Base-by-base conservation (phyloP, 2,113 vertebrate species). In the Boulengerochromis microlepis region DNA sequence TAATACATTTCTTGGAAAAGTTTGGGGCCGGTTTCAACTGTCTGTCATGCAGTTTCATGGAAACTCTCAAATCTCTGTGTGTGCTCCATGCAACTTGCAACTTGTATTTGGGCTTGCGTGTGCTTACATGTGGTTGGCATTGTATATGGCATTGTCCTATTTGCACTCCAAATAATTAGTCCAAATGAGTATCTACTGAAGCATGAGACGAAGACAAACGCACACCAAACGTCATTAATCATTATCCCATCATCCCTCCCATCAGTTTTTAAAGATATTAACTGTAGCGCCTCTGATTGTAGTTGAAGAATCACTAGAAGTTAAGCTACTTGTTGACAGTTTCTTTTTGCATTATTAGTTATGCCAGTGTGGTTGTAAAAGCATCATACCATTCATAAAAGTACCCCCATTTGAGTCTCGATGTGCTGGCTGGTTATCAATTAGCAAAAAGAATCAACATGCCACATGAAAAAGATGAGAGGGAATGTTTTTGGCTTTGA, bases 41-140 rank as follows among this genome's bases (percentile, higher is more conserved):
- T 94, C 91, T 94, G 91, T 93, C 94, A 92, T 80, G 50, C 87
- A 89, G 89, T 89, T 93, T 52, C 81, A 81, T 84, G 52, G 50
- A 81, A 90, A 86, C 88, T 87, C 47, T 64, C 80, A 87, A 35
- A 87, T 80, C 33, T 53, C 40, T 42, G 50, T 53, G 31, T 78
- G 66, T 15, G n/a, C 16, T 64, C 83, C 22, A 61, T 80, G 29
- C 74, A 89, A 82, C 64, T 71, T 78, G 22, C 80, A 89, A 82
- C 66, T 47, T 80, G 10, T 57, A 45, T 85, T 57, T 53, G 18
- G 42, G 59, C 22, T 15, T 50, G 54, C 42, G 6, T 83, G 78
- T 86, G 40, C 80, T 31, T 40, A 8, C 16, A 31, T 84, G 40
- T 86, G 87, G 50, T 56, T 90, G 29, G 29, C 56, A 80, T 54